Evolutionary conservation across 2,113 vertebrate genomes (phyloP), one percentile per base, ranked within the genome.

Genomic region (Acinonyx jubatus): DNA sequence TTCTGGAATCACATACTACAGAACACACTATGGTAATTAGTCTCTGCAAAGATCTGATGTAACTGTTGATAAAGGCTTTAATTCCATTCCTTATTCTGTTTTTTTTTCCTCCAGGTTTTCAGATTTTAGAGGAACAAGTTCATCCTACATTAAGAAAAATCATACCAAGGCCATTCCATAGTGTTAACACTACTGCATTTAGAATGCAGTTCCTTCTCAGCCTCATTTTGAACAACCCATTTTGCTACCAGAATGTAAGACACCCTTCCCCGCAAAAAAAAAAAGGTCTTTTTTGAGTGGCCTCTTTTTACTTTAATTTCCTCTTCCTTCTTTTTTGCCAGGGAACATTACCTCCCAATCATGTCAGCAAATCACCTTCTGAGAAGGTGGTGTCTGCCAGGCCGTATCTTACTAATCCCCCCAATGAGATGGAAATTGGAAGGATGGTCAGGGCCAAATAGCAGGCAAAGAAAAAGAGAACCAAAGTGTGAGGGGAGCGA

Each of bases 261-360:
- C 5, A 31, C 45, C n/a, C 65, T 29, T 12, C 19, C 7, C 13
- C 4, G 31, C 11, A 31, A 29, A 52, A 45, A 45, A 45, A 45
- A 45, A 78, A 50, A 68, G 16, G 11, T 63, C 23, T 52, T 50
- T 93, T 81, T 38, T 73, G 7, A 73, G 41, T 25, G 33, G 29
- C 38, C 57, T 97, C 97, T 83, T 97, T 80, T 82, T 55, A 23
- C 45, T 87, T 95, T 76, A 4, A 13, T 88, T 96, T 88, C 74
- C 7, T 41, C 65, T 85, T 90, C 89, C 86, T 89, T 89, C 68
- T 91, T 97, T 97, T 96, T 96, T 89, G 33, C 63, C 65, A 80
- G 91, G 45, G 92, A 97, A 68, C 52, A 63, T 97, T 98, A 29
- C 25, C 57, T 57, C 76, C 38, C 48, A 52, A 33, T 91, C 88